A percentile compares a stretch with the other conserved stretches of the same genome.
Conservation (phyloP, 1,140 invertebrate genomes). For the Teleogryllus occipitalis region DNA sequence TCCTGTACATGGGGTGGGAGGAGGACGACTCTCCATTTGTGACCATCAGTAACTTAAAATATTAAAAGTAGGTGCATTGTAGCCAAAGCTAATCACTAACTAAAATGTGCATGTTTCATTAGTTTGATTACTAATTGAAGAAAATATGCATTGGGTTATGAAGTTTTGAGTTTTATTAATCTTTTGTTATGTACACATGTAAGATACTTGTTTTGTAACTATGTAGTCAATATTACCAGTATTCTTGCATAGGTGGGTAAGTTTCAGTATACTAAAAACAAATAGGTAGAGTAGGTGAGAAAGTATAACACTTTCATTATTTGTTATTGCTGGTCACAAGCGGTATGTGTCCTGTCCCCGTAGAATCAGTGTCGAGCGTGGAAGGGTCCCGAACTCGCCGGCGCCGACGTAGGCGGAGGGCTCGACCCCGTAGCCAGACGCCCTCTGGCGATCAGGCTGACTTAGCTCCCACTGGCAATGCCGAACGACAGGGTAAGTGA, state of each 20-base stretch:
- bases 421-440: slow-evolving; percentile 38
- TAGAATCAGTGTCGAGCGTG: slow-evolving; percentile 51
- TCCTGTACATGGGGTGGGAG: slow-evolving; percentile 7
- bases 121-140: neutral
- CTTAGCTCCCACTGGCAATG: slow-evolving; percentile 10
- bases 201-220: neutral
- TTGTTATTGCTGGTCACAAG: slow-evolving; percentile 38
- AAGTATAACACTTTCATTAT: neutral
- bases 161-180: neutral
- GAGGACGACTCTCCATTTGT: slow-evolving; percentile 20
- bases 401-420: slow-evolving; percentile 35
- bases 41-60: slow-evolving; percentile 21
- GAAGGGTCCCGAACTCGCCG: slow-evolving; percentile 35
- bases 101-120: neutral
- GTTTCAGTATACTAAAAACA: too few species aligned
- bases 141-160: neutral
- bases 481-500: neutral
- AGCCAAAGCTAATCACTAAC: neutral
- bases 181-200: neutral
- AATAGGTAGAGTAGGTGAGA: neutral
- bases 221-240: neutral
- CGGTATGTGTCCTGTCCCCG: slow-evolving; percentile 34
- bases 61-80: neutral
- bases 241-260: neutral
- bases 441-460: slow-evolving; percentile 36